phyloP scores from a whole-genome alignment of 2,797 vertebrate species.

The Heliangelus exortis region DNA sequence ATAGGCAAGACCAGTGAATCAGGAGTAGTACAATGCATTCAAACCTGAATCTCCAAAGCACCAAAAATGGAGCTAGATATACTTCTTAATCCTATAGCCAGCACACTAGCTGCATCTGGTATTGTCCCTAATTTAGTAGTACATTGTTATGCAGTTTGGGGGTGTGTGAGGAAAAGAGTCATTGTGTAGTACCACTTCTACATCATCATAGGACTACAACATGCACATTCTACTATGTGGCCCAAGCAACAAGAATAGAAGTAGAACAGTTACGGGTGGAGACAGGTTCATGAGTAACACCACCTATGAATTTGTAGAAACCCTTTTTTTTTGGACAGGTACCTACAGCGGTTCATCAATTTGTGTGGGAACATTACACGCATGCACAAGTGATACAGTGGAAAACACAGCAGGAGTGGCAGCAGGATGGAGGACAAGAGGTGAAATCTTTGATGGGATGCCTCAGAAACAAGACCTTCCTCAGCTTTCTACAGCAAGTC shows the following conservation, averaged over 20 bases:
- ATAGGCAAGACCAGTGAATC: constrained; percentile 78
- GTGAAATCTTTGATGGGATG: constrained; percentile 69
- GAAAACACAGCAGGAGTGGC: constrained; percentile 74
- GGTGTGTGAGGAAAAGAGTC: constrained; percentile 67
- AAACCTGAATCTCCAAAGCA: constrained; percentile 74
- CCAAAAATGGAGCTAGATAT: constrained; percentile 77
- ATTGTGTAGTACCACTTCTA: constrained; percentile 85
- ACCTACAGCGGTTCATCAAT: constrained; percentile 81
- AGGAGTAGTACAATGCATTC: constrained; percentile 74
- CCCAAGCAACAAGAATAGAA: constrained; percentile 87
- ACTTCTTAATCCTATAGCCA: constrained; percentile 68
- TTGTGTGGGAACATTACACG: constrained; percentile 75
- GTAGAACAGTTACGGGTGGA: constrained; percentile 80
- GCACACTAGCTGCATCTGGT: constrained; percentile 71
- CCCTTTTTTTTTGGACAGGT: constrained; percentile 83
- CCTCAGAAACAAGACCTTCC: constrained; percentile 62
- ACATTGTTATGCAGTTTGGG: constrained; percentile 70
- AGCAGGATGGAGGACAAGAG: constrained; percentile 77
- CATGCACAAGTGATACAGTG: constrained; percentile 82
- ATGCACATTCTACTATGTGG: constrained; percentile 91
- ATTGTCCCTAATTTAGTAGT: constrained; percentile 77
- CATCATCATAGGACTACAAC: constrained; percentile 88
- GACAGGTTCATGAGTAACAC: constrained; percentile 82
- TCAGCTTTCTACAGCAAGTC: constrained; percentile 96
- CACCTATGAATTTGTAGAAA: constrained; percentile 90